phyloP scores from a whole-genome alignment of 2,797 vertebrate genomes.

The Pipistrellus pygmaeus region DNA sequence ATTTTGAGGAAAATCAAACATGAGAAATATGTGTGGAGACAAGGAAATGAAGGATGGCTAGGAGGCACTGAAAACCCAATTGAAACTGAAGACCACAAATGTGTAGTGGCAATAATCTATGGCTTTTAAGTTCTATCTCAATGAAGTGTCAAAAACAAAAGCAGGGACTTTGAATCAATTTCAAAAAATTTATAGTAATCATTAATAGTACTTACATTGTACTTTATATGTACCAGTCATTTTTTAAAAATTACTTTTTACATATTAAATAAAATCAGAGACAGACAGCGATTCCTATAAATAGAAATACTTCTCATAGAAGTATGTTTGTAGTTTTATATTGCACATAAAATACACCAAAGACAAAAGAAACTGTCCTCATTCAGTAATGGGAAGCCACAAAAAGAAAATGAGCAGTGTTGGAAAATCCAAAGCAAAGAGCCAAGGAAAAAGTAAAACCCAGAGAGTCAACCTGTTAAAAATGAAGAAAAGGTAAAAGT shows the following conservation, averaged over 20 bases:
- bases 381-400: conserved; percentile 14
- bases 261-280: conserved; percentile 12
- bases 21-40: background rate
- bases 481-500: conserved; percentile 15
- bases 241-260: conserved; percentile 38
- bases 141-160: background rate
- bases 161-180: background rate
- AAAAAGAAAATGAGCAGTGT: conserved; percentile 1
- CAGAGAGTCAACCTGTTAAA: background rate
- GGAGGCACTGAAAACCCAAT: background rate
- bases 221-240: background rate
- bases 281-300: background rate
- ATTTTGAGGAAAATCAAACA: conserved; percentile 55
- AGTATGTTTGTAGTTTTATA: conserved; percentile 37
- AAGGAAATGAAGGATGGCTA: conserved; percentile 21
- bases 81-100: conserved; percentile 13
- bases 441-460: background rate
- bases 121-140: conserved; percentile 4
- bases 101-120: background rate
- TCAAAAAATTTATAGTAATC: background rate
- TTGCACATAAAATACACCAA: background rate
- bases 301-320: conserved; percentile 20
- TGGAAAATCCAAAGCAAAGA: background rate
- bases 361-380: conserved; percentile 31
- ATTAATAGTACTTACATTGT: background rate